A percentile compares a stretch with the other conserved stretches of the same genome.
Evolutionary conservation across 1,140 invertebrate species (phyloP).

Genomic region (Ladona fulva): DNA sequence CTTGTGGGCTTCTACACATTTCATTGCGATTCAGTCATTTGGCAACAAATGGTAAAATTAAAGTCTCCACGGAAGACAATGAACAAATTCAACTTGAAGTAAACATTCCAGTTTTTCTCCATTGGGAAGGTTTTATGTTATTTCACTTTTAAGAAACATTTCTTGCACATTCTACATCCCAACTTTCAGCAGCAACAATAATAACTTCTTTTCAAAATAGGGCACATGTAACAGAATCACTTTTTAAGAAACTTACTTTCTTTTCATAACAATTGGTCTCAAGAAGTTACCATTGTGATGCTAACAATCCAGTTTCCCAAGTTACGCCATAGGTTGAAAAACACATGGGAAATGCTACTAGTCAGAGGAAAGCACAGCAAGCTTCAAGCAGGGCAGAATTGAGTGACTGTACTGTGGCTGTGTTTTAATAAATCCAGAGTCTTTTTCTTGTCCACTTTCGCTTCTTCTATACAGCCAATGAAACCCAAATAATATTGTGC

Average conservation of each 20-base stretch:
- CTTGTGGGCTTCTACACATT: neutral
- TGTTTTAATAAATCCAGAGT: neutral
- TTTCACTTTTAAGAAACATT: neutral
- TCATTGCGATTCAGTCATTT: neutral
- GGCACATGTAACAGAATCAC: neutral
- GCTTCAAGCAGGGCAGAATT: neutral
- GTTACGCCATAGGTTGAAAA: neutral
- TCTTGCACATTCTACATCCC: neutral
- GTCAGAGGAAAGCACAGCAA: neutral
- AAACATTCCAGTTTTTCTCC: neutral
- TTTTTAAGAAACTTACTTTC: neutral
- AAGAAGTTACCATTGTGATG: too few species aligned
- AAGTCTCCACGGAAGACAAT: neutral
- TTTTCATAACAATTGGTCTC: too few species aligned
- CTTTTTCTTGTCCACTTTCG: constrained; percentile 41
- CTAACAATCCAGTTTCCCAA: too few species aligned
- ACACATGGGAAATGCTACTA: neutral
- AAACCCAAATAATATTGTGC: constrained; percentile 48
- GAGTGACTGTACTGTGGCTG: neutral
- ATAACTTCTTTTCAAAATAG: neutral
- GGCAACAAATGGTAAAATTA: neutral
- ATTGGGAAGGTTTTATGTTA: neutral
- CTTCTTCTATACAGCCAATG: constrained; percentile 51
- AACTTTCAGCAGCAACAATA: neutral
- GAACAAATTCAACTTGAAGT: neutral